Base-by-base conservation (phyloP, 1,140 invertebrate species). In the Pogonomyrmex californicus region DNA sequence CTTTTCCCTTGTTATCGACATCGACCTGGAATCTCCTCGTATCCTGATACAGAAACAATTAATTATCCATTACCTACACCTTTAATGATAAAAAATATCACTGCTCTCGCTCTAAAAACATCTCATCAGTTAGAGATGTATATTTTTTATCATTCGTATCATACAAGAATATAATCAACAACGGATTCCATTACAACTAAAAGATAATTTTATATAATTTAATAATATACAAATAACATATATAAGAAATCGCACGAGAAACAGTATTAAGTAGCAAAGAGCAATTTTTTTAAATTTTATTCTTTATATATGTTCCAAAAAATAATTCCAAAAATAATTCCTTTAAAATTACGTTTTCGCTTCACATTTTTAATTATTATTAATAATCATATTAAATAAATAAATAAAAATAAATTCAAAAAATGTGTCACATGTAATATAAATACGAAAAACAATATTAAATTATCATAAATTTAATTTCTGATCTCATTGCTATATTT, bases 21-120 rank as follows among this genome's bases (percentile, higher is more conserved):
- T 75, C 56, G 30, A 54, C 54, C 54, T 23, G 7, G 44, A 73
- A 75, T 73, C 68, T 83, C 68, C n/a, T 75, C 54, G 47, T 14
- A 23, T 14, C n/a, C 6, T 23, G 68, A 83, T 60, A 60, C 14
- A 58, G 23, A 83, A 83, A 75, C 54, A 62, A 83, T 83, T 83
- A 83, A 83, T 75, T 68, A 83, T 14, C 10, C n/a, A 7, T 73
- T 49, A 75, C 36, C 41, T 38, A 51, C 41, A 17, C n/a, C 23
- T 51, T 17, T 33, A 33, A 73, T 78, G 17, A 47, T 62, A 73
- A 79, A 81, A 70, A 70, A 56, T 81, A 68, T 41, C 33, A 81
- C 51, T 7, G 7, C 12, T 41, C 44, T 44, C 4, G n/a, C 36
- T 47, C 30, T 77, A 30, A 14, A n/a, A 6, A 2, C 2, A 54